Evolutionary conservation across 2,113 vertebrate species (phyloP), one percentile per base, ranked within the genome.

Genomic region (Hemiprocne comata): DNA sequence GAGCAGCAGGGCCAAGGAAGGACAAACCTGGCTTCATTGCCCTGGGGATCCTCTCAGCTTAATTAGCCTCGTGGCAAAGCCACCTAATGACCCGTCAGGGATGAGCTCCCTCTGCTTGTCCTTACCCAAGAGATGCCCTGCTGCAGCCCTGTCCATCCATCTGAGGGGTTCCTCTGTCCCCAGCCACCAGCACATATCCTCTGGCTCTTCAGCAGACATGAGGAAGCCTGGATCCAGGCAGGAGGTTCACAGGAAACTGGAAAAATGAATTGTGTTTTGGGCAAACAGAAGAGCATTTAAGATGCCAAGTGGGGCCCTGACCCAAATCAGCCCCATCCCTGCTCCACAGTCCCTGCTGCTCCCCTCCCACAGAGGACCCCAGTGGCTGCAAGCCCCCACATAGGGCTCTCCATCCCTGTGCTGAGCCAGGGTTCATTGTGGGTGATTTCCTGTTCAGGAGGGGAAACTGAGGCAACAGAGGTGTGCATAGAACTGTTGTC

Each of bases 371-470:
- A 1, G 57, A 55, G 13, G 23, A 7, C 18, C 8, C 31, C 1
- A 0, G 28, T 7, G 29, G 6, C 29, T 46, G 70, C 33, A 34
- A 14, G 12, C 4, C 7, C 19, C 46, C 2, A 0, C 2, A 4
- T 15, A 42, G 62, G 55, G 31, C 31, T 64, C 66, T 46, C 61
- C 62, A 13, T 25, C 42, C 38, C 42, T 3, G 3, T 4, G 24
- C 33, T 18, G 28, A 73, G 36, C 29, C 46, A 17, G 0, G 0
- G 17, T 2, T 38, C 67, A 16, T 4, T 6, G 17, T 1, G 8
- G 4, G 20, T 1, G 17, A 40, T 67, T 44, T 67, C 51, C 20
- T 17, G 7, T 11, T 13, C 1, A 54, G 8, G 0, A 9, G 36
- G 54, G 17, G 42, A 40, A 85, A 61, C 48, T n/a, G 69, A 85